phyloP scores from a whole-genome alignment of 2,797 vertebrate genomes.

The Tangara arthus region DNA sequence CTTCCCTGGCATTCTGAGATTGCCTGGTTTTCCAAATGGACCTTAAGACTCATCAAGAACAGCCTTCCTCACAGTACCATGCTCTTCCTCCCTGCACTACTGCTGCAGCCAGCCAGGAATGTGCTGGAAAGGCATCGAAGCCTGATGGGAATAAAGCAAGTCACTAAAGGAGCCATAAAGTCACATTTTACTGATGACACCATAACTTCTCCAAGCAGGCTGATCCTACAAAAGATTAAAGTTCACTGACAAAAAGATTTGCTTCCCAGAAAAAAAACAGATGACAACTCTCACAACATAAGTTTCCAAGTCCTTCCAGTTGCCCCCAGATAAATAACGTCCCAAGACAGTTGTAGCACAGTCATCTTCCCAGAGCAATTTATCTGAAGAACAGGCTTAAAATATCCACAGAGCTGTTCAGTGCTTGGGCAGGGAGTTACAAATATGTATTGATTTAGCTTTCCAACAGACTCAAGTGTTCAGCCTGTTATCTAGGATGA shows the following conservation, averaged over 20 bases:
- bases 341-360: neutral
- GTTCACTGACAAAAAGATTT: neutral
- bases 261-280: neutral
- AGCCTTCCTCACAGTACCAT: neutral
- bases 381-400: neutral
- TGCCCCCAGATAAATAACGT: neutral
- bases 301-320: neutral
- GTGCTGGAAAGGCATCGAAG: neutral
- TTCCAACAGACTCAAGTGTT: neutral
- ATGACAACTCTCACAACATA: neutral
- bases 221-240: neutral
- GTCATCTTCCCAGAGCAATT: neutral
- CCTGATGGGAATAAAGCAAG: neutral
- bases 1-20: neutral
- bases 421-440: neutral
- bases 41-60: neutral
- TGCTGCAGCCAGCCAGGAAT: neutral
- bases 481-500: neutral
- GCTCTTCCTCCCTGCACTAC: neutral
- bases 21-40: neutral
- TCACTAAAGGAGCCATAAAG: neutral
- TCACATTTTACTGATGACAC: neutral
- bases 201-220: neutral
- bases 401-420: neutral
- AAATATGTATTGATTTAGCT: constrained; percentile 4